A percentile compares a stretch with the other conserved stretches of the same genome.
These are phyloP conservation scores for Petroica traversi DNA, from an alignment of 2,113 vertebrate species.

Conservation along the genomic window DNA sequence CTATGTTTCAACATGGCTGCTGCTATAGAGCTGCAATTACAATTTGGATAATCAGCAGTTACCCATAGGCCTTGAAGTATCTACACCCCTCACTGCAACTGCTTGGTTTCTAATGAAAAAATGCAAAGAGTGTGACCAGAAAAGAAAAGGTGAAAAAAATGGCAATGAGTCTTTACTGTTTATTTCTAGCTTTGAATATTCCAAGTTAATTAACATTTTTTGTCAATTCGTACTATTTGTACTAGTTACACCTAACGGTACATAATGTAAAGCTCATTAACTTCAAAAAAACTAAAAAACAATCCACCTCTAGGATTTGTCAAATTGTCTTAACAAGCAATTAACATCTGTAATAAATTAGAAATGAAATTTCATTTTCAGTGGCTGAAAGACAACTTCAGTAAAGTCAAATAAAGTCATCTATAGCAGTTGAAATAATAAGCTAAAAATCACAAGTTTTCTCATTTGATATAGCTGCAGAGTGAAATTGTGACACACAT, in stretches of 20 bases:
- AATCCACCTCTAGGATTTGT: not conserved
- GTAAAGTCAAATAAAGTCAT: not conserved
- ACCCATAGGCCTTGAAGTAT: not conserved
- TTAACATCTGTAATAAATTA: not conserved
- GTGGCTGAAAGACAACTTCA: slow-evolving; percentile 8
- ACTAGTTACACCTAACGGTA: not conserved
- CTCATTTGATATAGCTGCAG: not conserved
- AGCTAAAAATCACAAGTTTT: not conserved
- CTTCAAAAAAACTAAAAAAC: not conserved
- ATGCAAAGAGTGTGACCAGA: not conserved
- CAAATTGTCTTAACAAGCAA: not conserved
- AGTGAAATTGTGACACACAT: not conserved
- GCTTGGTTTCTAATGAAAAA: slow-evolving; percentile 2
- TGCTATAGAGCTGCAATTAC: not conserved
- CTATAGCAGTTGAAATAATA: not conserved
- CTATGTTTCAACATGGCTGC: not conserved
- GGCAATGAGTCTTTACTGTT: not conserved
- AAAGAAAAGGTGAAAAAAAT: slow-evolving; percentile 1
- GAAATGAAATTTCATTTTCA: not conserved
- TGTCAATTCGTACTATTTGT: not conserved
- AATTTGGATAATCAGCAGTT: not conserved
- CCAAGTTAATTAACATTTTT: not conserved
- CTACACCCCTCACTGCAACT: not conserved
- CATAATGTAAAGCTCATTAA: not conserved
- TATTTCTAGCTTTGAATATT: not conserved